Base-by-base conservation (phyloP, 2,888 invertebrate species). In the Cephus pygmeus region DNA sequence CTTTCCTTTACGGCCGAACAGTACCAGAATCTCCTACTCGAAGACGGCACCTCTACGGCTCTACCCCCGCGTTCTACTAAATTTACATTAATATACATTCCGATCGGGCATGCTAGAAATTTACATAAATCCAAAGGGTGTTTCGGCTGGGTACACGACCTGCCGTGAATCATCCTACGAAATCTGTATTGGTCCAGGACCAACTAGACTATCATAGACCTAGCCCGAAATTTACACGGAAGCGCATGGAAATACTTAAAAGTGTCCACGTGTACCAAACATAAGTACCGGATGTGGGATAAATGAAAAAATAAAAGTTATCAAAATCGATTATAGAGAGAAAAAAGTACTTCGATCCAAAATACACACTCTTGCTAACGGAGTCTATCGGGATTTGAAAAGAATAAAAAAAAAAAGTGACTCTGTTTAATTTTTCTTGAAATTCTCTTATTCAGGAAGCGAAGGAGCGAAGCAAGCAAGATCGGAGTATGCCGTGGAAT, bases 401-500 rank as follows among this genome's bases (percentile, higher is more conserved):
- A 40, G 15, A 40, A 40, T 15, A 40, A 40, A 15, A 6, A 23
- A n/a, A 40, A 15, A 40, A 40, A 15, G 9, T 9, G 6, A 23
- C 56, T 40, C 23, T 9, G 56, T 56, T 56, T 23, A 23, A 56
- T 56, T 56, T 56, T 23, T 23, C 23, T 56, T 15, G 1, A 56
- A 23, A 56, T 23, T 56, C 56, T 9, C 56, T 23, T 56, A 23
- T 23, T 56, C 56, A 23, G 23, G 56, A 23, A 9, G 23, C 56
- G 2, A 56, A 31, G 31, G 56, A 56, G 23, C 23, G 56, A 56
- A 56, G 23, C 15, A 40, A 40, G 40, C 23, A 23, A 9, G 56
- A 23, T 56, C 56, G 2, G 23, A 23, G 56, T 23, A 56, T 23
- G 23, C 69, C 79, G 78, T 76, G 78, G 56, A 78, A 79, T 83